A percentile compares a stretch with the other conserved stretches of the same genome.
Conservation (phyloP, 2,797 vertebrate genomes). For the Alcedo atthis region DNA sequence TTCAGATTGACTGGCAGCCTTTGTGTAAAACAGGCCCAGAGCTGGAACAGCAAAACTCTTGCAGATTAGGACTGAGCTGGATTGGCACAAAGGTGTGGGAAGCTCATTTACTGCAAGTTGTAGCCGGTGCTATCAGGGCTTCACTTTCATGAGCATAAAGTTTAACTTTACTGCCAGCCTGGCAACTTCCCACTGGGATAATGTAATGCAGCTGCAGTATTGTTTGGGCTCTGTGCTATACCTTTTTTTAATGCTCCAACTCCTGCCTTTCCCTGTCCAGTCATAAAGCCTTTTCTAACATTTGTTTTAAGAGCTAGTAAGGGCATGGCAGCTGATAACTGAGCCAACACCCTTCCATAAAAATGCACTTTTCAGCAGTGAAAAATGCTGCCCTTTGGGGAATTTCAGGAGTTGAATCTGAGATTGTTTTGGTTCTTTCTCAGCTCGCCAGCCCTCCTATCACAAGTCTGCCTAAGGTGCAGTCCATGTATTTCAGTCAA, state of each 20-base stretch:
- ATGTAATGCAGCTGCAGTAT: constrained; percentile 57
- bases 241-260: constrained; percentile 64
- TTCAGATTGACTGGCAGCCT: neutral
- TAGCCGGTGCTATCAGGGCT: constrained; percentile 1
- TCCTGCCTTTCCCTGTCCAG: constrained; percentile 44
- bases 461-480: neutral
- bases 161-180: constrained; percentile 46
- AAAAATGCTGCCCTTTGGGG: constrained; percentile 39
- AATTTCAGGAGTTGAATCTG: constrained; percentile 15
- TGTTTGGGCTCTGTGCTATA: constrained; percentile 63
- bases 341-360: constrained; percentile 38
- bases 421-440: neutral
- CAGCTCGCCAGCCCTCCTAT: neutral
- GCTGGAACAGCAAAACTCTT: neutral
- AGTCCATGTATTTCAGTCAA: neutral
- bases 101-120: constrained; percentile 19
- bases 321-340: constrained; percentile 38
- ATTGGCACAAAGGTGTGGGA: constrained; percentile 27
- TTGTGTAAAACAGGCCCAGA: neutral
- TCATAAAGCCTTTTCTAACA: constrained; percentile 52
- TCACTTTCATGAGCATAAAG: constrained; percentile 20
- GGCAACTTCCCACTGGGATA: constrained; percentile 61
- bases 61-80: neutral
- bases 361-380: constrained; percentile 44
- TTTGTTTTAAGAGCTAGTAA: constrained; percentile 61